Conservation (phyloP, 2,888 invertebrate genomes). For the Macrophya annulata region DNA sequence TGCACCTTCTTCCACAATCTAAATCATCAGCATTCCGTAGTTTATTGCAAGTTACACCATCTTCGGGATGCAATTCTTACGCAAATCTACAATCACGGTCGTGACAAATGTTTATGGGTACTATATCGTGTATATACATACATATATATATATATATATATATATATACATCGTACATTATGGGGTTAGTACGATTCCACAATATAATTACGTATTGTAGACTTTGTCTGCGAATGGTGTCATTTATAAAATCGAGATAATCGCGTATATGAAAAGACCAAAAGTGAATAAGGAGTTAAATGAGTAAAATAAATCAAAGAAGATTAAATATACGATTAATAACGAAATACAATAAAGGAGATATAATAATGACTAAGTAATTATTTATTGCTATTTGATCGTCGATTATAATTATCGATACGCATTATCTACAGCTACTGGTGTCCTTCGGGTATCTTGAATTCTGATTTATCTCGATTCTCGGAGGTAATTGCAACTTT, state of each 20-base stretch:
- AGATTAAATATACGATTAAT: background rate
- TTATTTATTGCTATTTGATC: conserved; percentile 6
- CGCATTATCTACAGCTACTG: conserved; percentile 29
- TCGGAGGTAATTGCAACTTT: background rate
- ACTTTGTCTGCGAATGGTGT: conserved; percentile 34
- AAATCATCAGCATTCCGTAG: conserved; percentile 57
- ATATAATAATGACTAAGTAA: background rate
- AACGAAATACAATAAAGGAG: background rate
- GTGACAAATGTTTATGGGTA: conserved; percentile 55
- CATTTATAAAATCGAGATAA: conserved; percentile 13
- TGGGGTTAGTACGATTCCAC: background rate
- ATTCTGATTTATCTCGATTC: conserved; percentile 30
- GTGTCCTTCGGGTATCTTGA: background rate
- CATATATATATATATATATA: background rate
- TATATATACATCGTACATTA: background rate
- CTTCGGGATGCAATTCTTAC: conserved; percentile 56
- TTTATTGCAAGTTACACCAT: conserved; percentile 57
- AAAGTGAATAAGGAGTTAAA: background rate
- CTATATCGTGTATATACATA: background rate
- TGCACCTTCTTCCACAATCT: conserved; percentile 58
- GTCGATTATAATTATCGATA: conserved; percentile 23
- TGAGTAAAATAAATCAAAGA: background rate
- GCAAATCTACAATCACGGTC: conserved; percentile 55
- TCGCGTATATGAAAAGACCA: background rate
- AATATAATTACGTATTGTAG: conserved; percentile 22